Evolutionary conservation across 2,113 vertebrate genomes (phyloP).

Genomic region (Tachysurus vachellii): DNA sequence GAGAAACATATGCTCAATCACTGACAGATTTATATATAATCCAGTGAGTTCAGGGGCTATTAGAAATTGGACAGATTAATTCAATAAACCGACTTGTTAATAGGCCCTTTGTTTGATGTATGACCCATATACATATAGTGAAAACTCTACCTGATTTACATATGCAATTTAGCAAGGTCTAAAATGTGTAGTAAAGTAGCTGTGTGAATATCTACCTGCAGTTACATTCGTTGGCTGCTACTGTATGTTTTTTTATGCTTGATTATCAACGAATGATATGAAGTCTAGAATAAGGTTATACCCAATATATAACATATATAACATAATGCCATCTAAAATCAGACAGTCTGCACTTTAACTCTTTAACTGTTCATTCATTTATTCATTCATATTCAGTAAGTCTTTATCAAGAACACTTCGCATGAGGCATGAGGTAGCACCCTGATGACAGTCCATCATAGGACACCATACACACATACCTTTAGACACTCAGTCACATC

Average conservation of each 20-base stretch:
- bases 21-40: background rate
- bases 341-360: background rate
- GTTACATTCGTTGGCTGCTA: background rate
- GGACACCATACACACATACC: background rate
- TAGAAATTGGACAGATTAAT: background rate
- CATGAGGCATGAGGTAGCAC: background rate
- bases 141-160: background rate
- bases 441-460: background rate
- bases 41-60: background rate
- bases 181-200: background rate
- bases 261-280: too few species aligned
- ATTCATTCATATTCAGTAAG: too few species aligned
- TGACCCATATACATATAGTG: background rate
- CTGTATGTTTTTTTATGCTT: background rate
- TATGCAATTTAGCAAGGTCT: background rate
- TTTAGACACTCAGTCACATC: background rate
- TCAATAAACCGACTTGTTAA: background rate
- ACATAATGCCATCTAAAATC: background rate
- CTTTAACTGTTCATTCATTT: background rate
- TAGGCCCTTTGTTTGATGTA: background rate
- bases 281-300: background rate
- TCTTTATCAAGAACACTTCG: background rate
- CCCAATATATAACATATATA: background rate
- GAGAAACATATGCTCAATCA: background rate
- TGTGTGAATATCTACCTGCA: background rate